Base-by-base conservation (phyloP, 2,797 vertebrate species). In the Takifugu rubripes region DNA sequence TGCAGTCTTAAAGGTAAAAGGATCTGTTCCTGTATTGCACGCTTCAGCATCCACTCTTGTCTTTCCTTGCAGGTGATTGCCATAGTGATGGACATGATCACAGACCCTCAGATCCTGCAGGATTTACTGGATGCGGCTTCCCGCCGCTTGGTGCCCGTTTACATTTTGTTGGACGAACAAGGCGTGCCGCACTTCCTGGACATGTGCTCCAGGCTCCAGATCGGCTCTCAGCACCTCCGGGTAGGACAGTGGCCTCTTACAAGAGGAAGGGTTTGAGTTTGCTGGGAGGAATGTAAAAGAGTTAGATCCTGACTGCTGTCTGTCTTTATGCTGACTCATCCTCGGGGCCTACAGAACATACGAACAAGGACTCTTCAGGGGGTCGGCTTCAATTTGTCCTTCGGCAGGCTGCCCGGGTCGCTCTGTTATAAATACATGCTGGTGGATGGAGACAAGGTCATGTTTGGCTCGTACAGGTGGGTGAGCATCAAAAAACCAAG, bases 21-120 rank as follows among this genome's bases (percentile, higher is more conserved):
- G 27, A 4, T 6, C 8, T 29, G 27, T 29, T 29, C 27, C 5
- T 29, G 27, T 7, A 1, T 5, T 21, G 21, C 21, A 21, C 21
- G 21, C 14, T 40, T 40, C 36, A 7, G 7, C 36, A 40, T 40
- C 14, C 14, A 7, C 36, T 40, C 2, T 2, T 6, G 25, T 40
- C 25, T 33, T 33, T 3, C 61, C 27, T 47, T 70, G 46, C 87
- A 99, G 96, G 91, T 96, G 60, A 88, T 99, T 25, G 96, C 95
- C 0, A 86, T 99, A 48, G 94, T 96, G 68, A 98, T 99, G 96
- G 96, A 99, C 82, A 64, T 93, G 10, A 92, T 99, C 70, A 97
- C 95, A 0, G 96, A 99, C 56, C 64, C 93, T 0, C 94, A 98
- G 45, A 94, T 99, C 83, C 92, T 98, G 70, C 91, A 88, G 4